Base-by-base conservation (phyloP, 2,797 vertebrate genomes). In the Thamnophis elegans region DNA sequence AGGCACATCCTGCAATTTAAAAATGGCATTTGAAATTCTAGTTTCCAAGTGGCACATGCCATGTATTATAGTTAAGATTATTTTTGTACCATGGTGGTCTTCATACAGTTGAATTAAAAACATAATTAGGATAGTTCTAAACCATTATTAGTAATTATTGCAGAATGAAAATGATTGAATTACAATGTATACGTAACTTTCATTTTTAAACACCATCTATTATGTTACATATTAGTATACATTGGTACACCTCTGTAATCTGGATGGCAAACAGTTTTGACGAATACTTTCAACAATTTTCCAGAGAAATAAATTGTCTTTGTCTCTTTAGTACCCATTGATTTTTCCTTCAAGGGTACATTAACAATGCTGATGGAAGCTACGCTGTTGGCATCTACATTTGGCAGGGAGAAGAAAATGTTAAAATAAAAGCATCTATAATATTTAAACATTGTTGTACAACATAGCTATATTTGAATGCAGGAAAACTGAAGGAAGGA, bases 301-400 rank as follows among this genome's bases (percentile, higher is more conserved):
- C n/a, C 87, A 58, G 68, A 95, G 94, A 95, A 96, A 87, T 95
- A 95, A 94, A 94, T 92, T 53, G 95, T 90, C 91, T 97, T 97
- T 97, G 96, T 96, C 95, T 97, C 94, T 95, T 58, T 95, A 96
- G 93, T 89, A 95, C 87, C 92, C 93, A 93, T 96, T 97, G 96
- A 96, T 97, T 96, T 97, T 95, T 94, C 89, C 93, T 94, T 93
- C 94, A 94, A 93, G 96, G 93, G 89, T 95, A 13, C 0, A 3
- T 94, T 97, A 96, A 94, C 93, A 96, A 89, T 96, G 94, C 95
- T 96, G 95, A 95, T 97, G 94, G 93, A 96, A 96, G 85, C 73
- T 90, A 9, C 91, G 94, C 94, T 96, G 60, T 96, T 97, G 95
- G 90, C 96, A 95, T 96, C 95, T 93, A 92, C 92, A 59, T 96